Evolutionary conservation across 2,113 vertebrate species (phyloP).

Genomic region (Pachycephala philippinensis): DNA sequence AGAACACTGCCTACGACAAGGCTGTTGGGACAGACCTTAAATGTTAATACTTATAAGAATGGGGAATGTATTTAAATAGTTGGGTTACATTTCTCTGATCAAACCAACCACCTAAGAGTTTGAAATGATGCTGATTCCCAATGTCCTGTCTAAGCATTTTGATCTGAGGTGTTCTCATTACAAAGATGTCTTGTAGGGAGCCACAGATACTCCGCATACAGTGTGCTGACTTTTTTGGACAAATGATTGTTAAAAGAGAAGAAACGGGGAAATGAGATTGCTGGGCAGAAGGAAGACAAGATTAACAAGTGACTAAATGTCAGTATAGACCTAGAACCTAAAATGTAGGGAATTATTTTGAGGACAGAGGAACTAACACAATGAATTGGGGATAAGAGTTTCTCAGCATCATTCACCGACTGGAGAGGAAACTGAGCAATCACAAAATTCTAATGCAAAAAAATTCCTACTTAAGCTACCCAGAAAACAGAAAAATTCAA

Average conservation of each 20-base stretch:
- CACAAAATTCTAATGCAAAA: background rate
- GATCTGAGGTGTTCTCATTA: background rate
- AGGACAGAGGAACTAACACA: background rate
- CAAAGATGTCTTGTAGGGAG: background rate
- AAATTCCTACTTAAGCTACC: background rate
- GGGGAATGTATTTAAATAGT: background rate
- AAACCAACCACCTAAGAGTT: background rate
- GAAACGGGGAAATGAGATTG: background rate
- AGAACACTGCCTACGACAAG: conserved; percentile 19
- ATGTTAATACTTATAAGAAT: background rate
- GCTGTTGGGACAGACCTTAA: conserved; percentile 25
- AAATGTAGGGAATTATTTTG: background rate
- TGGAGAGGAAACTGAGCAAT: background rate
- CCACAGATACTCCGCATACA: fast-evolving
- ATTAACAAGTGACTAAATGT: background rate
- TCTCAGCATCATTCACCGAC: background rate
- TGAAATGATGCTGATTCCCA: background rate
- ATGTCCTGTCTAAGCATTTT: background rate
- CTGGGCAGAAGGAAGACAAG: background rate
- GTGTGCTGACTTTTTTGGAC: background rate
- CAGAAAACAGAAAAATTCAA: background rate
- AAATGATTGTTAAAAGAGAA: background rate
- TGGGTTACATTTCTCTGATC: background rate
- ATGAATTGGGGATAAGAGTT: background rate
- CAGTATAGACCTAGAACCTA: background rate